Evolutionary conservation across 2,888 invertebrate species (phyloP), one percentile per base, ranked within the genome.

Genomic region (Phyto melanocephala): DNA sequence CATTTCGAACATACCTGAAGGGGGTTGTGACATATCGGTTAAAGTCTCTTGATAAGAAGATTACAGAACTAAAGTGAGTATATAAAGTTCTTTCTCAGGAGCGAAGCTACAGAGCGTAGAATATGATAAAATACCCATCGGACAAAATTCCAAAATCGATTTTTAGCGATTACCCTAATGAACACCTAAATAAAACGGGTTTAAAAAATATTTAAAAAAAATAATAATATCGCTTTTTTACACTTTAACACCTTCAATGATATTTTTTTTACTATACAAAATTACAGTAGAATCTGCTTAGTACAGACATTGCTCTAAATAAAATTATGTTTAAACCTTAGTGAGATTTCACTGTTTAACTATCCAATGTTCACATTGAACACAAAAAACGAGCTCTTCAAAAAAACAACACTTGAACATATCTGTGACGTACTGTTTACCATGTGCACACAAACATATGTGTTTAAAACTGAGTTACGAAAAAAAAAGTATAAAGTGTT

Each of bases 341-440:
- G 17, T 7, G 2, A 15, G n/a, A 2, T 17, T 20, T 15, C 5
- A 56, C 42, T 56, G 45, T 58, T 6, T 1, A 4, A 0, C 17
- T 20, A 47, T 15, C 35, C 3, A 28, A 35, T 22, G 7, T 8
- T 1, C 7, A 20, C 8, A 28, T 22, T 4, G 11, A 15, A 20
- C 28, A n/a, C 37, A 76, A 22, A 50, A 4, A 76, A 58, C n/a
- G n/a, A n/a, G n/a, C 76, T 58, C 67, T 67, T 58, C 40, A 60
- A 76, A 28, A 28, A 65, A 47, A 67, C 47, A 65, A 47, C 75
- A 75, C 75, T 75, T 65, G 45, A 56, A 67, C 22, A 67, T 47
- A 10, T 58, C 67, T 40, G n/a, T n/a, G n/a, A n/a, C n/a, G n/a
- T n/a, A n/a, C n/a, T n/a, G n/a, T n/a, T n/a, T n/a, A n/a, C n/a